Conservation (phyloP, 2,113 vertebrate species). For the Rhinoderma darwinii region DNA sequence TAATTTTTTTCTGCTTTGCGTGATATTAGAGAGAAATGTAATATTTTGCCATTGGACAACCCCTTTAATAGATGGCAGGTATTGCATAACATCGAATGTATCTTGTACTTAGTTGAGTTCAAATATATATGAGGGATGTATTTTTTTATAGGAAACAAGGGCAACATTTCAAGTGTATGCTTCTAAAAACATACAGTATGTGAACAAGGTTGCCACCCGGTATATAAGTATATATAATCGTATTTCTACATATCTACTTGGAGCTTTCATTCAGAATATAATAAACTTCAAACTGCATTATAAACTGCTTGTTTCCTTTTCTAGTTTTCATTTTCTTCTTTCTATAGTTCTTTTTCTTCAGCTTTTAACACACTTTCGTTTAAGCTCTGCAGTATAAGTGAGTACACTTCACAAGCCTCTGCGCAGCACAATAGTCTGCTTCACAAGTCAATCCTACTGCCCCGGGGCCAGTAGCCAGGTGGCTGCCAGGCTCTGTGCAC, state of each 20-base stretch:
- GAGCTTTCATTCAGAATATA: neutral
- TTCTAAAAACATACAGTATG: neutral
- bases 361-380: neutral
- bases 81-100: too few species aligned
- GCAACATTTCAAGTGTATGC: too few species aligned
- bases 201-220: neutral
- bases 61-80: too few species aligned
- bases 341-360: slow-evolving; percentile 5
- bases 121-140: too few species aligned
- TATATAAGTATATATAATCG: neutral
- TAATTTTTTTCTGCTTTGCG: too few species aligned
- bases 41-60: too few species aligned
- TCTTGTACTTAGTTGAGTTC: too few species aligned
- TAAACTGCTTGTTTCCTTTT: neutral
- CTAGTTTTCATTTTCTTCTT: neutral
- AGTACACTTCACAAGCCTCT: slow-evolving; percentile 5
- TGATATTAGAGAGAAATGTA: too few species aligned
- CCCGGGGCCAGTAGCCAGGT: slow-evolving; percentile 57
- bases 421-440: slow-evolving; percentile 43
- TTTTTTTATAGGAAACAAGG: too few species aligned
- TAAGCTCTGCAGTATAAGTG: neutral
- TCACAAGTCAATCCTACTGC: slow-evolving; percentile 47
- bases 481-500: slow-evolving; percentile 51
- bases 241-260: neutral
- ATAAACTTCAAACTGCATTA: neutral